Evolutionary conservation across 2,888 invertebrate genomes (phyloP).

Genomic region (Pyrrhosoma nymphula): DNA sequence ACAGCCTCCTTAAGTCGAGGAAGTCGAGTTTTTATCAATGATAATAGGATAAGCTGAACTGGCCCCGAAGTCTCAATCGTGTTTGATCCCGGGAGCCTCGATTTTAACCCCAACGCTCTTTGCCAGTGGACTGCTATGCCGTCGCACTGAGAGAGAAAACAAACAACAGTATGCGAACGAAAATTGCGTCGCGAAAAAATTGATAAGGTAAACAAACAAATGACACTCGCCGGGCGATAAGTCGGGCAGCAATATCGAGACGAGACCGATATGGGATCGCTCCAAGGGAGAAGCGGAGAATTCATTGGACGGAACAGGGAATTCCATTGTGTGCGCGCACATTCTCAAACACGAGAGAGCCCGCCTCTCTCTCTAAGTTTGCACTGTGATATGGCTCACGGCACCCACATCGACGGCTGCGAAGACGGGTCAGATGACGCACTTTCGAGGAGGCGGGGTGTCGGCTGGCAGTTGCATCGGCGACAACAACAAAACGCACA

Average conservation of each 20-base stretch:
- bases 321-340: not conserved
- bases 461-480: too few relatives aligned
- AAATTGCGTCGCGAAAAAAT: not conserved
- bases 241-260: not conserved
- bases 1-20: too few relatives aligned
- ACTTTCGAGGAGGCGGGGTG: not conserved
- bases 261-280: not conserved
- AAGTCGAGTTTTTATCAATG: too few relatives aligned
- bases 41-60: too few relatives aligned
- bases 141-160: not conserved
- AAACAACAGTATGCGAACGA: not conserved
- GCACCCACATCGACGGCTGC: not conserved
- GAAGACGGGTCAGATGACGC: constrained; percentile 26
- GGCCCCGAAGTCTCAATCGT: too few relatives aligned
- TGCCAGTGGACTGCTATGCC: too few relatives aligned
- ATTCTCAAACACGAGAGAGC: not conserved
- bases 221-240: not conserved
- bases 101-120: too few relatives aligned
- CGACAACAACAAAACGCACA: too few relatives aligned
- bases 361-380: not conserved
- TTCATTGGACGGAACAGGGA: not conserved
- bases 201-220: not conserved
- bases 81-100: too few relatives aligned
- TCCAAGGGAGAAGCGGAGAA: not conserved
- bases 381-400: not conserved